Evolutionary conservation across 2,888 invertebrate genomes (phyloP), one percentile per base, ranked within the genome.

Genomic region (Oscheius sp.): DNA sequence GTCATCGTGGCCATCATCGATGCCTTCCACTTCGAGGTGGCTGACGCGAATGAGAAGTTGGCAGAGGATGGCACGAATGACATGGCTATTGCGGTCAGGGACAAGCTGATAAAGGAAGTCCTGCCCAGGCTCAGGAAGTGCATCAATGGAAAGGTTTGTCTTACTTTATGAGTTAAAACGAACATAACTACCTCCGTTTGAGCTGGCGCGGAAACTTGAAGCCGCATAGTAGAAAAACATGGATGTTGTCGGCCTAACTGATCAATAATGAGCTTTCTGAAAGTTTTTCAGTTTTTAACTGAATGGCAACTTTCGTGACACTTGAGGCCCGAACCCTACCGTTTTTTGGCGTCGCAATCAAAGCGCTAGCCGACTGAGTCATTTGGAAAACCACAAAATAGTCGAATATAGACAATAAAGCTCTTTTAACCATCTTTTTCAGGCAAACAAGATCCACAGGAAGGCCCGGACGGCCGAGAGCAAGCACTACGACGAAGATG

Each of bases 21-120:
- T 89, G 93, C 94, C 0, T 97, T 96, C 88, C 96, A 96, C 90
- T 97, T 94, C 90, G 94, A 96, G 91, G 78, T 79, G 47, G 57
- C 75, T 37, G 66, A 70, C 42, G 66, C 53, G 1, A 71, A 42
- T n/a, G 76, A 47, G 9, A 65, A 70, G 9, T 60, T 66, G 4
- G 57, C 72, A 13, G 70, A 62, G 10, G 78, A 80, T 37, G 74
- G 59, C 7, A 48, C 71, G 48, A 63, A 72, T 48, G 59, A 10
- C 10, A 62, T 35, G 2, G 37, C 63, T 9, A 72, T 62, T n/a
- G 60, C 72, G 10, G 77, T 80, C 37, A 59, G 79, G 29, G 63
- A 80, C 33, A 71, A 76, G 57, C 76, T 82, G 53, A 65, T 55
- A 10, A 48, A 71, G 73, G 66, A 77, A 0, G 70, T 82, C 42